phyloP scores from a whole-genome alignment of 2,797 vertebrate genomes.

The Limosa lapponica region DNA sequence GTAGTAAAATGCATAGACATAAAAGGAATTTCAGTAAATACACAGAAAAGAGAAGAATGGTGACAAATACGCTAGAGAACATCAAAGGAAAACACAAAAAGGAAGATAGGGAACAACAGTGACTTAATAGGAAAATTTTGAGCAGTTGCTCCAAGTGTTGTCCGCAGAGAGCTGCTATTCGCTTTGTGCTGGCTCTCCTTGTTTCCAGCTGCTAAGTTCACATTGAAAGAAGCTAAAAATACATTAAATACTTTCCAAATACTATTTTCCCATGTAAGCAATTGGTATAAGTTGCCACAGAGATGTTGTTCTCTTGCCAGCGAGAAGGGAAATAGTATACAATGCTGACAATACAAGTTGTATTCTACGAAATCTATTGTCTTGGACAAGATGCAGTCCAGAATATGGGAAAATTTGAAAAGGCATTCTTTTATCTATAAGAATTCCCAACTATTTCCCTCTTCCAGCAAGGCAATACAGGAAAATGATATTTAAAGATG shows the following conservation, averaged over 20 bases:
- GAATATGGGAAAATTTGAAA: neutral
- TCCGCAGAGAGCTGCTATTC: slow-evolving; percentile 12
- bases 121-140: neutral
- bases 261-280: slow-evolving; percentile 19
- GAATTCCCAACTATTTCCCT: neutral
- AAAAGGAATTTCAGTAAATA: neutral
- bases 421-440: neutral
- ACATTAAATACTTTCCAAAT: slow-evolving; percentile 31
- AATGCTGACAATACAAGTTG: neutral
- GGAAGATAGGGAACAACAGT: neutral
- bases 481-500: neutral
- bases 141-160: neutral
- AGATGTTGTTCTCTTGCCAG: neutral
- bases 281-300: neutral
- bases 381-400: neutral
- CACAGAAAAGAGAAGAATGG: neutral
- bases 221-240: slow-evolving; percentile 33
- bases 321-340: neutral
- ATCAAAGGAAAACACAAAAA: neutral
- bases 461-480: neutral
- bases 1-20: neutral
- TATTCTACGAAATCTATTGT: neutral
- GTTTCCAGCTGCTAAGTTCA: slow-evolving; percentile 43
- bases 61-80: neutral
- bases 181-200: neutral